Evolutionary conservation across 2,113 vertebrate species (phyloP).

Genomic region (Girardinichthys multiradiatus): DNA sequence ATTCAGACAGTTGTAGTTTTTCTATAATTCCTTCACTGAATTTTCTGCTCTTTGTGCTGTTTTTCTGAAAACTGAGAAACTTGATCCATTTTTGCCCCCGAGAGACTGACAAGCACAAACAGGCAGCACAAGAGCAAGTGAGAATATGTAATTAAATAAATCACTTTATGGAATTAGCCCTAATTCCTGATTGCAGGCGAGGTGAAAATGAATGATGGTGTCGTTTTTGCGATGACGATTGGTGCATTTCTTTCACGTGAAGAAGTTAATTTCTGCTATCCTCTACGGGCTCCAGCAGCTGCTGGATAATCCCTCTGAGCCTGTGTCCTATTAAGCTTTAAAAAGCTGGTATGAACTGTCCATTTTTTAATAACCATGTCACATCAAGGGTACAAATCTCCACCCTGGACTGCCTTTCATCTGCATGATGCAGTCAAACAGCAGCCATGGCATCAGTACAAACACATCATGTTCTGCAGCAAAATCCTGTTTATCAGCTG

Average conservation of each 20-base stretch:
- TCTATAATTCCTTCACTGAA: background rate
- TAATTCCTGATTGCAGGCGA: constrained; percentile 38
- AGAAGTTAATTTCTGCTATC: constrained; percentile 63
- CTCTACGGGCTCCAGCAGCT: constrained; percentile 69
- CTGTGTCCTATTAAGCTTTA: constrained; percentile 74
- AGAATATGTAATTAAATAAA: constrained; percentile 30
- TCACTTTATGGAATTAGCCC: constrained; percentile 56
- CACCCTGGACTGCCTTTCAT: constrained; percentile 36
- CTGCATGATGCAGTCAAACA: constrained; percentile 15
- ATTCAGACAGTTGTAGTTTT: background rate
- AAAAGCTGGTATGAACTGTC: constrained; percentile 79
- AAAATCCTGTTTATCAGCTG: constrained; percentile 14
- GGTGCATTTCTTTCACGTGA: constrained; percentile 51
- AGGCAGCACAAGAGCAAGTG: background rate
- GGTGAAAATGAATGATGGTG: constrained; percentile 39
- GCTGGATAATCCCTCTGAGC: constrained; percentile 74
- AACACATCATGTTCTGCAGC: constrained; percentile 4
- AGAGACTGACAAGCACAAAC: background rate
- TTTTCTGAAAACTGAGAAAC: constrained; percentile 14
- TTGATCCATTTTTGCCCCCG: background rate
- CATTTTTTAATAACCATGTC: constrained; percentile 79
- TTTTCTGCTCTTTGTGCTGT: background rate
- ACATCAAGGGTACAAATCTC: constrained; percentile 71
- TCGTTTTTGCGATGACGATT: constrained; percentile 26
- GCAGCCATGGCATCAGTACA: background rate